Evolutionary conservation across 35 echinoderm and acorn worm species (phyloP), one percentile per base, ranked within the genome.

Genomic region (Holothuria glaberrima): DNA sequence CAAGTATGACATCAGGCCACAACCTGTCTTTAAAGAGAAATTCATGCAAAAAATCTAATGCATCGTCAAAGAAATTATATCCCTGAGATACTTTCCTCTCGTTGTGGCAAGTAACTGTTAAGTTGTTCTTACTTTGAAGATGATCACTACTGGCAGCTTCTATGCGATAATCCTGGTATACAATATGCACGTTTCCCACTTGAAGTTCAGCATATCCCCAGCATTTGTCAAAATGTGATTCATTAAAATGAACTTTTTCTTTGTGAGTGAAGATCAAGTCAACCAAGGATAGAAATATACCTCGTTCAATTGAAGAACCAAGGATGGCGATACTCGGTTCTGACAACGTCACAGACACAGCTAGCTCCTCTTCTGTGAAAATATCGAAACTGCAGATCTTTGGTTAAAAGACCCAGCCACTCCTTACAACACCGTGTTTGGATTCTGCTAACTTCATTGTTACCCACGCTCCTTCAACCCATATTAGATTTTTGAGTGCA

Each of bases 141-240:
- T n/a, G n/a, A n/a, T n/a, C n/a, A n/a, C n/a, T 57, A 46, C 22
- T 26, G 21, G 36, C 16, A 22, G 14, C 75, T 57, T 80, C 75
- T 27, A 80, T 50, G 5, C 75, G 12, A 80, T 46, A 80, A 80
- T 80, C 75, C 24, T 80, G 75, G 44, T 80, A 80, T 19, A 80
- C 44, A 24, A 80, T 46, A 14, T 38, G 31, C 44, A 80, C 27
- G 50, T 22, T 80, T 27, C 75, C 75, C 5, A 80, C 75, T 48
- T 38, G 75, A 9, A 80, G 34, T 80, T 80, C 75, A 32, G 31
- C 75, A n/a, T 36, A 36, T 36, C 75, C 75, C 75, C 75, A 80
- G 50, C 75, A 80, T 80, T 32, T 80, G 24, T 45, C 31, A 17
- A 80, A 6, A 50, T 46, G 19, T 22, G 75, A 80, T 14, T 57